Percentiles rank a stretch among this genome's conserved stretches.
phyloP scores from a whole-genome alignment of 2,113 vertebrate species.

The Setophaga kirtlandii region DNA sequence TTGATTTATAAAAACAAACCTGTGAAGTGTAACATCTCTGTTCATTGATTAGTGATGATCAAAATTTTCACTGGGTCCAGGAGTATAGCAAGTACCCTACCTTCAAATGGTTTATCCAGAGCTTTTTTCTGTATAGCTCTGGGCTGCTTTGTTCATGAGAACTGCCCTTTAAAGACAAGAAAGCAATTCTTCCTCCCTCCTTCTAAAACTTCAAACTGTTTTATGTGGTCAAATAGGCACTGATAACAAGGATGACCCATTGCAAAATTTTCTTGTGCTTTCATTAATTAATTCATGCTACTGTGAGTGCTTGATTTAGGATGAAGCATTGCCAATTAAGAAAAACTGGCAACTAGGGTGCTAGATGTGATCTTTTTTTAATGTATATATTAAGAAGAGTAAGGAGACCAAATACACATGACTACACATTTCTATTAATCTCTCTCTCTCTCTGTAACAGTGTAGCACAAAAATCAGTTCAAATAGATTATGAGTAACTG shows the following conservation, averaged over 20 bases:
- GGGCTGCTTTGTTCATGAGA: neutral
- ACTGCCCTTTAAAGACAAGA: neutral
- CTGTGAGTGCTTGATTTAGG: neutral
- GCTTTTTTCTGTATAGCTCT: neutral
- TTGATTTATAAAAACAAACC: neutral
- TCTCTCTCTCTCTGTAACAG: slow-evolving; percentile 13
- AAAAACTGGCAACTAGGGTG: neutral
- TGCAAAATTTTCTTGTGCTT: neutral
- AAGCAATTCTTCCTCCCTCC: neutral
- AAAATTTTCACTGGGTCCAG: neutral
- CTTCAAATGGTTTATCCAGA: neutral
- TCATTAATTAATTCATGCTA: neutral
- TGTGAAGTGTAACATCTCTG: neutral
- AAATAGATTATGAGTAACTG: slow-evolving; percentile 49
- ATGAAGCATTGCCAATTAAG: neutral
- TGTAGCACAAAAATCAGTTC: slow-evolving; percentile 38
- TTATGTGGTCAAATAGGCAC: neutral
- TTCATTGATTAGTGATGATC: neutral
- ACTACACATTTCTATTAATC: neutral
- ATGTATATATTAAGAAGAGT: neutral
- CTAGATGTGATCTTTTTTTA: neutral
- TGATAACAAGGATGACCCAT: neutral
- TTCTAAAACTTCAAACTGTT: neutral
- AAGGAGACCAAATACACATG: neutral
- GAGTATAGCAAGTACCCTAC: neutral